These are phyloP conservation scores for Rapana venosa DNA, from an alignment of 2,888 invertebrate genomes.

Conservation along the genomic window DNA sequence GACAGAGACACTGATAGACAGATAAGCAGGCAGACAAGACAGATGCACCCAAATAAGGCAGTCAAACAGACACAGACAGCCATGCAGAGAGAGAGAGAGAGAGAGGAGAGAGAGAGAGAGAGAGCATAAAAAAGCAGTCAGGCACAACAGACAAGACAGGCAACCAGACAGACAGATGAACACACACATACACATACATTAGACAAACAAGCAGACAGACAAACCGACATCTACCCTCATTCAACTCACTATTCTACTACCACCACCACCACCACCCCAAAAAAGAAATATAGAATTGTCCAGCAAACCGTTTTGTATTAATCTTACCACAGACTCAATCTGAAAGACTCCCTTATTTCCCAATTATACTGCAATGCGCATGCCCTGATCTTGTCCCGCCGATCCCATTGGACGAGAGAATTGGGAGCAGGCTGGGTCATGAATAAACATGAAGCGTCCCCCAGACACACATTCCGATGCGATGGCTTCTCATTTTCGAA, in stretches of 20 bases:
- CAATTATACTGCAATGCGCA: background rate
- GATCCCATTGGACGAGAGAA: background rate
- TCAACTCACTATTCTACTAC: too few relatives aligned
- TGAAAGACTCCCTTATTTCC: background rate
- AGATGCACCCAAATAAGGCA: background rate
- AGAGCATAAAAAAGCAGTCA: background rate
- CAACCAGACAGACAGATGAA: background rate
- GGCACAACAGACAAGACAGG: background rate
- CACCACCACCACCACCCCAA: background rate
- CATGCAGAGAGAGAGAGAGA: background rate
- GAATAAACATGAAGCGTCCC: constrained; percentile 4
- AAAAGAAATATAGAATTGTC: too few relatives aligned
- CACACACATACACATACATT: background rate
- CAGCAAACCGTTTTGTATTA: background rate
- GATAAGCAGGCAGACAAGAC: background rate
- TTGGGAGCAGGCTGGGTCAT: background rate
- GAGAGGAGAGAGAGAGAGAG: background rate
- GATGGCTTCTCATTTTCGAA: constrained; percentile 8
- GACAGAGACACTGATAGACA: background rate
- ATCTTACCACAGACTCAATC: background rate
- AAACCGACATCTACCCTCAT: background rate
- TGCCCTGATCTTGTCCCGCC: background rate
- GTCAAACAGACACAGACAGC: background rate
- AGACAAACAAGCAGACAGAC: background rate
- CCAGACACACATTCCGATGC: background rate